Percentiles rank a stretch among this genome's conserved stretches.
phyloP scores from a whole-genome alignment of 2,113 vertebrate species.

The Coreoperca whiteheadi region DNA sequence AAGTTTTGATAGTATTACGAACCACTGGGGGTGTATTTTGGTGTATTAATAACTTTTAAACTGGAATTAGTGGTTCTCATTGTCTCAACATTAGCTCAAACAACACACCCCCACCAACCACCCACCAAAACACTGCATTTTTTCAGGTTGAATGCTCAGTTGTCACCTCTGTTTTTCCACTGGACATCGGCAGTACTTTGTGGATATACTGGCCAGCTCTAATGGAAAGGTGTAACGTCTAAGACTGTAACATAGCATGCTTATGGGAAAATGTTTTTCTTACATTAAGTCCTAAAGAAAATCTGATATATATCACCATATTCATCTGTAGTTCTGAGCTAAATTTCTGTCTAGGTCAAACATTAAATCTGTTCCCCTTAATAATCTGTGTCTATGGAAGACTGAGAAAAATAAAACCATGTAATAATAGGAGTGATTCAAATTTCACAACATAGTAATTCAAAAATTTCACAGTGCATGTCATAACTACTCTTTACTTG shows the following conservation, averaged over 20 bases:
- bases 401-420: no score
- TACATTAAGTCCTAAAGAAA: neutral
- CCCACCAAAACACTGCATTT: neutral
- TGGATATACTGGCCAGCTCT: neutral
- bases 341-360: neutral
- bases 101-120: neutral
- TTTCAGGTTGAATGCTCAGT: neutral
- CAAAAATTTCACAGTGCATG: no score
- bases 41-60: neutral
- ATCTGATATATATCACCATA: neutral
- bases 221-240: neutral
- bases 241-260: neutral
- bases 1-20: no score
- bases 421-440: neutral
- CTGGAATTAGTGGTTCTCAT: neutral
- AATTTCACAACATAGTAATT: neutral
- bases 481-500: no score
- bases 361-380: neutral
- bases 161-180: no score
- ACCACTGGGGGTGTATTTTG: neutral
- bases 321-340: neutral
- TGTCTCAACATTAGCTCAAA: neutral
- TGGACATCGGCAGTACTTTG: no score
- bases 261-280: no score
- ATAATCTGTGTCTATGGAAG: neutral